Percentiles rank a stretch among this genome's conserved stretches.
Evolutionary conservation across 1,140 invertebrate species (phyloP).

Genomic region (Drosophila tropicalis): DNA sequence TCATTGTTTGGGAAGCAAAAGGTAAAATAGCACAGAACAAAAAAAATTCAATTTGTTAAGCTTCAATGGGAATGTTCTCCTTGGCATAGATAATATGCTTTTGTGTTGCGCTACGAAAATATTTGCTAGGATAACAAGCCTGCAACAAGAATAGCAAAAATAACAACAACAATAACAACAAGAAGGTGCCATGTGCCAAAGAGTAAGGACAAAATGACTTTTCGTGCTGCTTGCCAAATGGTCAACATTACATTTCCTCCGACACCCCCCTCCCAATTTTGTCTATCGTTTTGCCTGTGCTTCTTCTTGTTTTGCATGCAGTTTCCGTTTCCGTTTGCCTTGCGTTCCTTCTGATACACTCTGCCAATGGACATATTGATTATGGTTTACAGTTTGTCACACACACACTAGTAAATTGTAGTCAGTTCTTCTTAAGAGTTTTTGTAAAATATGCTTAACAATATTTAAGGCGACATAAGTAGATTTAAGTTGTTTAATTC

Average conservation of each 20-base stretch:
- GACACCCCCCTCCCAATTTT: neutral
- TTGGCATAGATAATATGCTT: slow-evolving; percentile 44
- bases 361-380: neutral
- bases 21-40: slow-evolving; percentile 18
- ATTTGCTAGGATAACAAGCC: slow-evolving; percentile 66
- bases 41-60: slow-evolving; percentile 74
- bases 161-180: neutral
- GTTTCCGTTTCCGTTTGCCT: slow-evolving; percentile 75
- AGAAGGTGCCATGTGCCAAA: slow-evolving; percentile 36
- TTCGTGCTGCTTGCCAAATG: slow-evolving; percentile 75
- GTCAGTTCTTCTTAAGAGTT: too few species aligned
- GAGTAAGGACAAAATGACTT: slow-evolving; percentile 63
- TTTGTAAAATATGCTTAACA: too few species aligned
- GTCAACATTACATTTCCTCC: slow-evolving; percentile 69
- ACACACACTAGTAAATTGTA: too few species aligned
- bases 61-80: slow-evolving; percentile 48
- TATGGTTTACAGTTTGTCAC: neutral
- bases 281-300: slow-evolving; percentile 17
- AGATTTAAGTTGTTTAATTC: too few species aligned
- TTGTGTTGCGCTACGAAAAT: slow-evolving; percentile 48
- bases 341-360: slow-evolving; percentile 47
- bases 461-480: too few species aligned
- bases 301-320: slow-evolving; percentile 51
- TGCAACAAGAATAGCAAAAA: neutral
- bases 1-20: slow-evolving; percentile 34